These are phyloP conservation scores for Pseudanteris insignis DNA, from an alignment of 2,888 invertebrate species.

Conservation along the genomic window DNA sequence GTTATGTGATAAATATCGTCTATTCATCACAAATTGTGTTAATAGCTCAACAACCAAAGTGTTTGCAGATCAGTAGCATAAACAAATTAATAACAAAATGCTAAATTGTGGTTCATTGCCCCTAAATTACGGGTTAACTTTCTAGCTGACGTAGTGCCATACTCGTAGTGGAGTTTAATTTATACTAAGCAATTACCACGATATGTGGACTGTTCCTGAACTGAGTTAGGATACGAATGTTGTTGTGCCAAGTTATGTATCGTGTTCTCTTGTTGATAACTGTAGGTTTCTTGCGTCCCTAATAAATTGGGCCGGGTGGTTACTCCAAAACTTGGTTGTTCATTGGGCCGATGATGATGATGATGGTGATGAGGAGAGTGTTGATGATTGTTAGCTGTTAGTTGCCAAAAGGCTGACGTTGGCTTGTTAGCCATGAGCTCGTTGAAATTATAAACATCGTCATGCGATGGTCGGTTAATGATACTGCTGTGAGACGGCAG, in stretches of 20 bases:
- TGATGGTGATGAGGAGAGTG: conserved; percentile 19
- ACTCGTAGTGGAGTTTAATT: conserved; percentile 22
- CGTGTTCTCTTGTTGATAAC: conserved; percentile 55
- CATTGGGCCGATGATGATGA: conserved; percentile 49
- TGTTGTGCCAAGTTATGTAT: conserved; percentile 61
- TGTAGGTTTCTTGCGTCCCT: conserved; percentile 44
- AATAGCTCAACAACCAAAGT: too few species aligned
- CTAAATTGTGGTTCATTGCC: conserved; percentile 21
- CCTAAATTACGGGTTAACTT: conserved; percentile 19
- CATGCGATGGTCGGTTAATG: conserved; percentile 46
- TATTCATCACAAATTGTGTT: too few species aligned
- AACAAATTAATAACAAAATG: too few species aligned
- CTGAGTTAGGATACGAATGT: conserved; percentile 57
- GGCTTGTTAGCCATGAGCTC: conserved; percentile 29
- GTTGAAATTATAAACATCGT: conserved; percentile 36
- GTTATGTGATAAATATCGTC: too few species aligned
- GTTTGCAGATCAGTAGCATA: too few species aligned
- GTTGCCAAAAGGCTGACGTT: conserved; percentile 37
- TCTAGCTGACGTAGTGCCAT: conserved; percentile 21
- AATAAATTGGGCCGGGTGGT: conserved; percentile 41
- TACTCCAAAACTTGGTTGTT: conserved; percentile 36
- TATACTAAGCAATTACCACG: conserved; percentile 60
- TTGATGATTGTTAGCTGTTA: conserved; percentile 29
- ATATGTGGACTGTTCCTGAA: conserved; percentile 57
- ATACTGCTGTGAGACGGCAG: conserved; percentile 61